Conservation (phyloP, 2,797 vertebrate species). For the Holocentrus rufus region DNA sequence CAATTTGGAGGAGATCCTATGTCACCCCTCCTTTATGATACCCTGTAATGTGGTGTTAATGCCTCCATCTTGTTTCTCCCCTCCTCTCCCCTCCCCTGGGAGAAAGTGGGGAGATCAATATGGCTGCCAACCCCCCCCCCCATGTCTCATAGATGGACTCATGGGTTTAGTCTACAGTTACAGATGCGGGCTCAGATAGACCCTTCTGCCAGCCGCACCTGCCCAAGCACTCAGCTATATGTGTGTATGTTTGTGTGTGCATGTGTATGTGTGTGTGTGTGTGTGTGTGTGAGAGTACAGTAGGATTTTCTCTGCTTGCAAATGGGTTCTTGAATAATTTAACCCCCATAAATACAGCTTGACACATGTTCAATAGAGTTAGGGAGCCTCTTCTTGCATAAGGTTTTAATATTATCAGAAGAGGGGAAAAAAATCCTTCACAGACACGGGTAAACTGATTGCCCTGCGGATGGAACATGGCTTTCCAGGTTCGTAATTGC, state of each 20-base stretch:
- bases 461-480: conserved; percentile 49
- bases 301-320: conserved; percentile 49
- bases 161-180: conserved; percentile 80
- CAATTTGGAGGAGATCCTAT: conserved; percentile 73
- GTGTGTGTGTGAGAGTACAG: background rate
- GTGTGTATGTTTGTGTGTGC: conserved; percentile 21
- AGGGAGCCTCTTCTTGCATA: conserved; percentile 54
- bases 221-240: conserved; percentile 60
- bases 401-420: conserved; percentile 47
- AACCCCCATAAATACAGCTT: conserved; percentile 74
- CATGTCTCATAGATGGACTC: conserved; percentile 71
- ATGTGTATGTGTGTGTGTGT: conserved; percentile 13
- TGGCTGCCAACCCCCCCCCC: conserved; percentile 63
- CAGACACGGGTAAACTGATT: conserved; percentile 2
- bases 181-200: conserved; percentile 71
- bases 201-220: conserved; percentile 56
- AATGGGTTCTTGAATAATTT: conserved; percentile 81
- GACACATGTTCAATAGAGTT: conserved; percentile 68
- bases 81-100: conserved; percentile 66
- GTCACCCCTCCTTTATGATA: conserved; percentile 64
- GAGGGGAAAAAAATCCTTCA: conserved; percentile 15
- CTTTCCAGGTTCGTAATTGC: conserved; percentile 51
- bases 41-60: conserved; percentile 78
- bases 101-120: conserved; percentile 77
- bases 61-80: conserved; percentile 74